phyloP scores from a whole-genome alignment of 2,888 invertebrate genomes.

The Noctua janthina region DNA sequence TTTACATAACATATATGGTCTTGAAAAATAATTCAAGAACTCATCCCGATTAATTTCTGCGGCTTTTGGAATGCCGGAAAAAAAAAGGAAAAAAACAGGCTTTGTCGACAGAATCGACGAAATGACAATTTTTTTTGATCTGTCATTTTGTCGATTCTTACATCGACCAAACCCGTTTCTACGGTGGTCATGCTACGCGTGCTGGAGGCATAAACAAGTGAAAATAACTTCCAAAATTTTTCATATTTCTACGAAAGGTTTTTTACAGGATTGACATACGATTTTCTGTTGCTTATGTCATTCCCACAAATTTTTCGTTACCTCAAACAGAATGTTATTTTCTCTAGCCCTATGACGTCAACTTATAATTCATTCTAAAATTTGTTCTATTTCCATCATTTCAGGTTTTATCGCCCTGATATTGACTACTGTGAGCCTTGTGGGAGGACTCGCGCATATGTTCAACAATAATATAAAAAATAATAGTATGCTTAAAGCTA shows the following conservation, averaged over 20 bases:
- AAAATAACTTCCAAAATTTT: not conserved
- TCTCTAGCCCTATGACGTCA: no score
- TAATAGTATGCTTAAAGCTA: slow-evolving; percentile 55
- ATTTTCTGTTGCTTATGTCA: not conserved
- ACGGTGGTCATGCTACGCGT: no score
- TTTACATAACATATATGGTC: no score
- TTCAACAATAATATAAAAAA: slow-evolving; percentile 55
- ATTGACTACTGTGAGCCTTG: slow-evolving; percentile 73
- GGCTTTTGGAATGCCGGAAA: no score
- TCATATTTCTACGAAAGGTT: not conserved
- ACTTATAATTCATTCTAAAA: not conserved
- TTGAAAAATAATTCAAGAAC: no score
- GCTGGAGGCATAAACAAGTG: no score
- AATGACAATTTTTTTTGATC: no score
- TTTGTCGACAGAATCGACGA: no score
- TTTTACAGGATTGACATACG: not conserved
- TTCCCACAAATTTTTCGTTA: not conserved
- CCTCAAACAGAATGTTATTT: not conserved
- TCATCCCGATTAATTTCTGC: no score
- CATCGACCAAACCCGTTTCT: no score
- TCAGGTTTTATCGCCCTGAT: slow-evolving; percentile 79
- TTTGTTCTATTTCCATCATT: slow-evolving; percentile 50
- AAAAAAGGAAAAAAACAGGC: no score
- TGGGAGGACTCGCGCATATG: slow-evolving; percentile 76
- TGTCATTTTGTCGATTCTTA: no score